Evolutionary conservation across 2,113 vertebrate species (phyloP).

Genomic region (Ancistrus triradiatus): DNA sequence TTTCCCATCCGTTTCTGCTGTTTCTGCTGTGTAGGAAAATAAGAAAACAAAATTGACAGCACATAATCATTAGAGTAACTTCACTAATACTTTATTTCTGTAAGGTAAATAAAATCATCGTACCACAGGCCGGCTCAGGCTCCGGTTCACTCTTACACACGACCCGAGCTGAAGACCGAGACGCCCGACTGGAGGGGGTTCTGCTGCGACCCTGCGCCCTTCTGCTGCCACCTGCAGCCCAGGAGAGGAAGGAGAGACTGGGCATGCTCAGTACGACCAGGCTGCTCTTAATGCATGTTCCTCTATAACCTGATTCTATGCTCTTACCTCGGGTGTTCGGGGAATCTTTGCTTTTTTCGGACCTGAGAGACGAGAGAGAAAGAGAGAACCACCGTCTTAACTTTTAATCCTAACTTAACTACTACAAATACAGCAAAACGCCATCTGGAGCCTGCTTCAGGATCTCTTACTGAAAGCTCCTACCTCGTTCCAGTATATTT

Average conservation of each 20-base stretch:
- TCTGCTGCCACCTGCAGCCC: slow-evolving; percentile 53
- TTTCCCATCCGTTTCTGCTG: slow-evolving; percentile 40
- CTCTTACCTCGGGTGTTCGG: slow-evolving; percentile 55
- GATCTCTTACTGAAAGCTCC: too few relatives aligned
- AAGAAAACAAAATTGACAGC: not conserved
- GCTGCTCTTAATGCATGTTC: too few relatives aligned
- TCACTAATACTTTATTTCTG: too few relatives aligned
- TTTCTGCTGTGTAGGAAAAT: slow-evolving; percentile 19
- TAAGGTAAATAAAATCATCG: slow-evolving; percentile 8
- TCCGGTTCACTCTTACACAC: slow-evolving; percentile 88
- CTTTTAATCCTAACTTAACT: too few relatives aligned
- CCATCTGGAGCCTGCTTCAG: too few relatives aligned
- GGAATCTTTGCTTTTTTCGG: slow-evolving; percentile 50
- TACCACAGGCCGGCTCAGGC: slow-evolving; percentile 69
- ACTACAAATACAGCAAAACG: too few relatives aligned
- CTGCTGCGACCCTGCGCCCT: slow-evolving; percentile 68
- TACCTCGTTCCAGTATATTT: too few relatives aligned
- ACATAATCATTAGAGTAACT: too few relatives aligned
- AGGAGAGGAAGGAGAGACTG: not conserved
- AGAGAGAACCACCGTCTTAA: too few relatives aligned
- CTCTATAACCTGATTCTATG: too few relatives aligned
- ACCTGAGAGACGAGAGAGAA: slow-evolving; percentile 46
- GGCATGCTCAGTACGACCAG: too few relatives aligned
- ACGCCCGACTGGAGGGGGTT: slow-evolving; percentile 62
- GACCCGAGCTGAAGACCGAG: slow-evolving; percentile 72